Evolutionary conservation across 2,113 vertebrate species (phyloP).

Genomic region (Sturnus vulgaris): DNA sequence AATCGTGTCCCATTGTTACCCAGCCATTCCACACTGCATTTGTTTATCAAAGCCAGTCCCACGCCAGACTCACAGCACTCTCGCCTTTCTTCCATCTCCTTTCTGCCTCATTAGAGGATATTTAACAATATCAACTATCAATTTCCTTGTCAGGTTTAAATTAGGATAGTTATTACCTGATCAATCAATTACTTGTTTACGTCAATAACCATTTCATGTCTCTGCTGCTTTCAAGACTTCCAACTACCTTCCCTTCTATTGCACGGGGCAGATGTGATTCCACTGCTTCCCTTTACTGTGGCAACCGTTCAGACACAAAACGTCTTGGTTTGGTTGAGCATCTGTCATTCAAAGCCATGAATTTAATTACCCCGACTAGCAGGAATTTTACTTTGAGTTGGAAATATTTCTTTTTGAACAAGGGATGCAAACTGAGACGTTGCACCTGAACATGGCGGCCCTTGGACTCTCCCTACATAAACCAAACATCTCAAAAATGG

Average conservation of each 20-base stretch:
- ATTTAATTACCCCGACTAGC: background rate
- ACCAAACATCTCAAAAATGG: background rate
- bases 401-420: background rate
- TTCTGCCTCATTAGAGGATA: slow-evolving; percentile 48
- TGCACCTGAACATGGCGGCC: background rate
- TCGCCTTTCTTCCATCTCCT: background rate
- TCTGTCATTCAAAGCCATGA: background rate
- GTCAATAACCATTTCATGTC: slow-evolving; percentile 39
- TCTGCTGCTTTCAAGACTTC: slow-evolving; percentile 24
- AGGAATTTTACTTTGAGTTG: background rate
- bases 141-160: slow-evolving; percentile 54
- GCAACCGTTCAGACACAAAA: background rate
- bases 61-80: background rate
- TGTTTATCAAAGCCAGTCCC: slow-evolving; percentile 34
- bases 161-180: slow-evolving; percentile 58
- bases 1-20: slow-evolving; percentile 33
- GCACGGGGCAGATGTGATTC: background rate
- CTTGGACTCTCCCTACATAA: background rate
- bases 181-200: slow-evolving; percentile 58
- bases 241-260: background rate
- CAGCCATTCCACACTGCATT: slow-evolving; percentile 5
- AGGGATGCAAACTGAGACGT: background rate
- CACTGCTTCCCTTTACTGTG: background rate
- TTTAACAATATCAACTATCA: slow-evolving; percentile 47
- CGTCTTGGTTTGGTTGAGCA: background rate